Base-by-base conservation (phyloP, 2,113 vertebrate species). In the Hyperopisus bebe region DNA sequence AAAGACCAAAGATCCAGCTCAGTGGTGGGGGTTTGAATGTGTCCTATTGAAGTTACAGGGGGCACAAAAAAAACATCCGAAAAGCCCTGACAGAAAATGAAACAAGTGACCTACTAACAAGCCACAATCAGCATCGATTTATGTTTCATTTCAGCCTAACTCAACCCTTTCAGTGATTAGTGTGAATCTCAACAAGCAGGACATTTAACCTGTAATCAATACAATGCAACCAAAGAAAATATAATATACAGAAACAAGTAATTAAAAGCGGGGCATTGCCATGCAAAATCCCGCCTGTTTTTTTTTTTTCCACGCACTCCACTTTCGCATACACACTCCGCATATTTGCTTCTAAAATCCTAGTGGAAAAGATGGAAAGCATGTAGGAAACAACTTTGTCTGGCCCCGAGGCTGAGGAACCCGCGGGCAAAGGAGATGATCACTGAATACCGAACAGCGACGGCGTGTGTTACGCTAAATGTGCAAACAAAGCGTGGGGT, bases 1-100 rank as follows among this genome's bases (percentile, higher is more conserved):
- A 55, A 80, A 80, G 46, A 77, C 89, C 27, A 80, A n/a, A 62
- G 31, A 85, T 51, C 47, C 89, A 24, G 62, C 62, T 42, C 84
- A 21, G 55, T 27, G 27, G 39, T 27, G 51, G 44, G 53, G 27
- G 31, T 74, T n/a, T 19, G 35, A 39, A 70, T 48, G 39, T 21
- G 44, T 62, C 46, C 46, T 90, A 42, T 19, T 80, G 35, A 80
- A 80, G 15, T 84, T 80, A 89, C 48, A 47, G 24, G 53, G 8
- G 44, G 39, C 27, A 50, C 2, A 50, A 58, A 87, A 58, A 31
- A 42, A n/a, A 86, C 47, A 48, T 5, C n/a, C 21, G 4, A 85
- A 85, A 21, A 44, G 82, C 44, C 8, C 24, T 21, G 82, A 48
- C 82, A 47, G 24, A 85, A 19, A 80, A 35, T 42, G 74, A 80